Conservation (phyloP, 2,113 vertebrate genomes). For the Heterotilapia buettikoferi region DNA sequence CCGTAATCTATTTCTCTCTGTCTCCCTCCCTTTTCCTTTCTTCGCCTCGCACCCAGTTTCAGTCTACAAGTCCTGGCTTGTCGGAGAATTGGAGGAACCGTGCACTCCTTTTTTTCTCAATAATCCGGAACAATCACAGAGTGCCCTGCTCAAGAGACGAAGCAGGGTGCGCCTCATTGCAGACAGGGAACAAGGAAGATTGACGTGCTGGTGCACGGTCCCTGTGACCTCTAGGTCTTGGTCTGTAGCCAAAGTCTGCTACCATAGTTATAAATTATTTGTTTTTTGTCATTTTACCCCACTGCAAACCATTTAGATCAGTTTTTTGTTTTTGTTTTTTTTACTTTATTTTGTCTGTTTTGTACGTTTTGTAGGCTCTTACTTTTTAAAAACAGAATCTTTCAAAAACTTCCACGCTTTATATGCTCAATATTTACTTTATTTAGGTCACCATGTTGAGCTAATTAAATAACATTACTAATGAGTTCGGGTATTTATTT, state of each 20-base stretch:
- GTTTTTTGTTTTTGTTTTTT: background rate
- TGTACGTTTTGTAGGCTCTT: background rate
- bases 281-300: background rate
- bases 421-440: background rate
- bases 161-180: constrained; percentile 34
- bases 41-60: constrained; percentile 70
- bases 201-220: constrained; percentile 5
- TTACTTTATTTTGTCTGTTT: background rate
- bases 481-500: background rate
- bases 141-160: constrained; percentile 38
- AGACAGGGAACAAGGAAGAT: constrained; percentile 2
- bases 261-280: background rate
- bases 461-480: background rate
- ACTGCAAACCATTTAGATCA: background rate
- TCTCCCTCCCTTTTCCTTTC: constrained; percentile 54
- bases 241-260: background rate
- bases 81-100: constrained; percentile 40
- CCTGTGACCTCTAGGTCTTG: constrained; percentile 5
- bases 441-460: background rate
- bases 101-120: constrained; percentile 53
- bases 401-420: background rate
- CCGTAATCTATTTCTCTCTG: constrained; percentile 39
- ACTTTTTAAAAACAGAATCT: background rate
- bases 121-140: constrained; percentile 37
- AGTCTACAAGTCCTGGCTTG: constrained; percentile 68